These are phyloP conservation scores for Danio jaintianensis DNA, from an alignment of 2,797 vertebrate species.

Conservation along the genomic window DNA sequence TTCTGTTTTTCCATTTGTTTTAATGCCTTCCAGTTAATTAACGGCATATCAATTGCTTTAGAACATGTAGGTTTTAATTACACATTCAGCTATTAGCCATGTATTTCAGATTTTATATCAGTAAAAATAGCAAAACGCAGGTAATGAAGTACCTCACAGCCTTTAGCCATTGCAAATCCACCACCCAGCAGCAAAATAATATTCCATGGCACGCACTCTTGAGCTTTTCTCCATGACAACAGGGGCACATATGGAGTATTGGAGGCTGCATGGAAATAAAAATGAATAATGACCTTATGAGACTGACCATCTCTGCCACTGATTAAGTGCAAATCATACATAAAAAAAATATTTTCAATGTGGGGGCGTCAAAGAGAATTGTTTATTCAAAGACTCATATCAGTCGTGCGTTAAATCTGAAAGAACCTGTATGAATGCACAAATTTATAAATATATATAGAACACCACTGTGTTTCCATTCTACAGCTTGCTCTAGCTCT, in stretches of 20 bases:
- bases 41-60: background rate
- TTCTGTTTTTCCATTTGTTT: background rate
- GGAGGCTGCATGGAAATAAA: conserved; percentile 74
- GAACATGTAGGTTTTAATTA: background rate
- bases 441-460: background rate
- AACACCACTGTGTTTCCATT: background rate
- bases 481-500: background rate
- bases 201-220: conserved; percentile 94
- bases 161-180: conserved; percentile 97
- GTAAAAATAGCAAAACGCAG: conserved; percentile 48
- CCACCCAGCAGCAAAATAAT: conserved; percentile 94
- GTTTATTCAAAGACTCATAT: background rate
- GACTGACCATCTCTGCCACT: background rate
- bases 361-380: background rate
- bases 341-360: background rate
- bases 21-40: background rate
- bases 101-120: background rate
- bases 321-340: background rate
- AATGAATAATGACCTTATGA: background rate
- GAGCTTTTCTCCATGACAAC: conserved; percentile 92
- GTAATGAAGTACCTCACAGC: conserved; percentile 86
- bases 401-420: background rate
- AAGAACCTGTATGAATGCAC: background rate
- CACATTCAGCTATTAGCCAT: background rate
- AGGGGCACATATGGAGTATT: conserved; percentile 87